A percentile compares a stretch with the other conserved stretches of the same genome.
Evolutionary conservation across 2,797 vertebrate species (phyloP).

Genomic region (Benthosema pterotum): DNA sequence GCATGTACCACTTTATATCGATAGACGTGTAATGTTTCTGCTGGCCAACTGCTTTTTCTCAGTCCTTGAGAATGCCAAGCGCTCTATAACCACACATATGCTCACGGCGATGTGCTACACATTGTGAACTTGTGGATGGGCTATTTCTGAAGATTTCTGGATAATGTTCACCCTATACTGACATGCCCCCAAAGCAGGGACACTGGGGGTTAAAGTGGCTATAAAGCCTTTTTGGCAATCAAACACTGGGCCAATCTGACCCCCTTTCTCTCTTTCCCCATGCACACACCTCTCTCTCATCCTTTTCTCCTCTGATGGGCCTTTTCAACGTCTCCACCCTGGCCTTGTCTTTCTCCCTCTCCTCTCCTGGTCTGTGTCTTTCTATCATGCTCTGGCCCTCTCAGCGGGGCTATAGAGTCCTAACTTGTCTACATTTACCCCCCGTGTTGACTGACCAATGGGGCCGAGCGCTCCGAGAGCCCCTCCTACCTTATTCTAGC

Average conservation of each 20-base stretch:
- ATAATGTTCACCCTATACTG: no score
- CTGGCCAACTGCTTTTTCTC: slow-evolving; percentile 69
- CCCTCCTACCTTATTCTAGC: slow-evolving; percentile 89
- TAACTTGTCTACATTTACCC: slow-evolving; percentile 99
- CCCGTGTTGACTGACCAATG: slow-evolving; percentile 81
- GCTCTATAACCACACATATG: slow-evolving; percentile 66
- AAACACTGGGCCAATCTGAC: slow-evolving; percentile 77
- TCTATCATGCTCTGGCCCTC: slow-evolving; percentile 81
- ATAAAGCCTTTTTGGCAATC: slow-evolving; percentile 91
- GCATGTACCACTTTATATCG: slow-evolving; percentile 2
- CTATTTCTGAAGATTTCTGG: no score
- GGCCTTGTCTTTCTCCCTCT: slow-evolving; percentile 31
- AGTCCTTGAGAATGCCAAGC: slow-evolving; percentile 87
- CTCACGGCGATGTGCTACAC: no score
- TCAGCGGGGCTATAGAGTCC: slow-evolving; percentile 90
- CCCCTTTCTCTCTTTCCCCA: slow-evolving; percentile 42
- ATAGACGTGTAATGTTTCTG: slow-evolving; percentile 34
- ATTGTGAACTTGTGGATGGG: no score
- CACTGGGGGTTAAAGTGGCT: no score
- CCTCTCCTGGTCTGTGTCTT: slow-evolving; percentile 39
- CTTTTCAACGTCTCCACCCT: slow-evolving; percentile 29
- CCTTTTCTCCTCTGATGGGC: background rate
- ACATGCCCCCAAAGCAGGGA: no score
- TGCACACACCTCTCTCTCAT: slow-evolving; percentile 48
- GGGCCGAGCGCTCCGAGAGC: slow-evolving; percentile 45